Base-by-base conservation (phyloP, 2,888 invertebrate species). In the Odontomyia ornata region DNA sequence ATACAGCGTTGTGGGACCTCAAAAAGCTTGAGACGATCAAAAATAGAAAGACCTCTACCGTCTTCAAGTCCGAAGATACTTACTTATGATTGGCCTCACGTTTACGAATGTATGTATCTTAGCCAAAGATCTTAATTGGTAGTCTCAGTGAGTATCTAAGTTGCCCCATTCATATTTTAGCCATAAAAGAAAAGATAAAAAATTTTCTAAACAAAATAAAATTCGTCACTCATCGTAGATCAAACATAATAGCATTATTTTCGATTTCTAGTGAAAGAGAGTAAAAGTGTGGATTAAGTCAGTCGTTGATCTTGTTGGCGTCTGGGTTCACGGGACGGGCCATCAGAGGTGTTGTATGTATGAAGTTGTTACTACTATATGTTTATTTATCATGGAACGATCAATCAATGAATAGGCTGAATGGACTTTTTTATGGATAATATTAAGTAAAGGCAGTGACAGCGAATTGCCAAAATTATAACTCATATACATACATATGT, bases 251-350 rank as follows among this genome's bases (percentile, higher is more conserved):
- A 67, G 21, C 25, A 25, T 18, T 52, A 21, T 67, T 72, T 72
- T 72, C 72, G 56, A 72, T 72, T 56, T 72, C 56, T 30, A 56
- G 72, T 72, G 72, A 72, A 72, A 72, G 72, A 72, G 72, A 72
- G 72, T 72, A 72, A 72, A 56, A 72, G 72, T 72, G 56, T 27
- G 52, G 9, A 56, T 72, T 69, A 69, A 69, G 28, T 56, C 72
- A 28, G 72, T 56, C 56, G 56, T 56, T 72, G 72, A 72, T 56
- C 56, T 56, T 46, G 64, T 23, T 30, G 52, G n/a, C 13, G 4
- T 52, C 9, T 9, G 36, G 36, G 36, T 36, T 36, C 36, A 3
- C 3, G 36, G 36, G 5, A 9, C 3, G 9, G 36, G 52, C 18
- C n/a, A n/a, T 52, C 13, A 15, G 4, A 52, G 52, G 18, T 52